phyloP scores from a whole-genome alignment of 1,140 invertebrate species.

The Trachymyrmex septentrionalis region DNA sequence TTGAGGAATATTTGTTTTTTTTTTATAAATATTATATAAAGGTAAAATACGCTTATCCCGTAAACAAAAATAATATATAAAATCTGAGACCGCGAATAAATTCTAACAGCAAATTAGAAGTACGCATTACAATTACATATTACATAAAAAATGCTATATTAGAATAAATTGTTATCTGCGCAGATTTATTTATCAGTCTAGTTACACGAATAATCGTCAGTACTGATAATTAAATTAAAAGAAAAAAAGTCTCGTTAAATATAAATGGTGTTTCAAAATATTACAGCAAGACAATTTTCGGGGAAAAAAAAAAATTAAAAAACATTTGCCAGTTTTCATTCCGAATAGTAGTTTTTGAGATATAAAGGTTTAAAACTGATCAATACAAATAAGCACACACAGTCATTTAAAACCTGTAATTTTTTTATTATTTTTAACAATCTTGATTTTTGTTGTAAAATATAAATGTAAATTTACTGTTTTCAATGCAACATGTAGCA shows the following conservation, averaged over 20 bases:
- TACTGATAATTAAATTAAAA: neutral
- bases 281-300: no score
- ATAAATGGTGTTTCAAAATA: no score
- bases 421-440: no score
- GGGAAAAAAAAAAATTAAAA: no score
- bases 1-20: neutral
- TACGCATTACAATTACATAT: neutral
- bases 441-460: conserved; percentile 86
- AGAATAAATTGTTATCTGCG: neutral
- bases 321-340: no score
- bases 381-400: no score
- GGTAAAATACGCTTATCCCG: conserved; percentile 10
- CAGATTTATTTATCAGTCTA: neutral
- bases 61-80: conserved; percentile 19
- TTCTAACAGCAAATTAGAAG: conserved; percentile 8
- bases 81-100: conserved; percentile 1
- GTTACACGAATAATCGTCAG: neutral
- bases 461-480: conserved; percentile 90
- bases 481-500: conserved; percentile 89
- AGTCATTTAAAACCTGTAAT: no score
- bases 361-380: no score
- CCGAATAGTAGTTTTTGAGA: no score
- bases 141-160: neutral
- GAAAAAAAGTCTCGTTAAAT: neutral
- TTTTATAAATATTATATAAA: neutral